A percentile compares a stretch with the other conserved stretches of the same genome.
phyloP scores from a whole-genome alignment of 1,140 invertebrate species.

The Zaprionus tsacasi region DNA sequence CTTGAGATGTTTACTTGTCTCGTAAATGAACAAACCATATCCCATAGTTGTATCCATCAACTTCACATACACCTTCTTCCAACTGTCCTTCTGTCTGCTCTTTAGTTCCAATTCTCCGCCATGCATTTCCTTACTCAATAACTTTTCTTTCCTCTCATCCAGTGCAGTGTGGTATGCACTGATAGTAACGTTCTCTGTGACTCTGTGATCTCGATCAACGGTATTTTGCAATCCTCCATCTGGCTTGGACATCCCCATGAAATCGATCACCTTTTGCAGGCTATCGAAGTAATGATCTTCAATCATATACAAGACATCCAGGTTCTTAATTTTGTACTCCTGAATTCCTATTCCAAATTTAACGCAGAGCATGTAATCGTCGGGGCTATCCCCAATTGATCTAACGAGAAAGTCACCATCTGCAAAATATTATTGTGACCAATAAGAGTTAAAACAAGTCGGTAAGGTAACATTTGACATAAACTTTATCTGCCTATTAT shows the following conservation, averaged over 20 bases:
- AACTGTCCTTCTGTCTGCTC: neutral
- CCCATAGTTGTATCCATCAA: accelerated
- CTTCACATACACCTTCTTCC: neutral
- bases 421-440: neutral
- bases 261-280: neutral
- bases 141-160: neutral
- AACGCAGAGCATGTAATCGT: neutral
- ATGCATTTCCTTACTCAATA: too few species aligned
- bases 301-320: neutral
- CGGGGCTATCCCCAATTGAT: neutral
- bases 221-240: too few species aligned
- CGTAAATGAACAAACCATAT: neutral
- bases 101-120: too few species aligned
- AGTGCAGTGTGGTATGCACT: neutral
- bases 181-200: too few species aligned
- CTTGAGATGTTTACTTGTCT: neutral
- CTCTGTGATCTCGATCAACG: too few species aligned
- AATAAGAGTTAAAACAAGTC: too few species aligned
- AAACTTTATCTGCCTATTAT: too few species aligned
- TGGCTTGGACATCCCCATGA: too few species aligned
- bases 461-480: too few species aligned
- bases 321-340: neutral
- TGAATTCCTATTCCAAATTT: neutral
- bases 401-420: neutral
- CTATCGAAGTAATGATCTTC: neutral